Conservation (phyloP, 2,113 vertebrate species). For the Paradoxurus hermaphroditus region DNA sequence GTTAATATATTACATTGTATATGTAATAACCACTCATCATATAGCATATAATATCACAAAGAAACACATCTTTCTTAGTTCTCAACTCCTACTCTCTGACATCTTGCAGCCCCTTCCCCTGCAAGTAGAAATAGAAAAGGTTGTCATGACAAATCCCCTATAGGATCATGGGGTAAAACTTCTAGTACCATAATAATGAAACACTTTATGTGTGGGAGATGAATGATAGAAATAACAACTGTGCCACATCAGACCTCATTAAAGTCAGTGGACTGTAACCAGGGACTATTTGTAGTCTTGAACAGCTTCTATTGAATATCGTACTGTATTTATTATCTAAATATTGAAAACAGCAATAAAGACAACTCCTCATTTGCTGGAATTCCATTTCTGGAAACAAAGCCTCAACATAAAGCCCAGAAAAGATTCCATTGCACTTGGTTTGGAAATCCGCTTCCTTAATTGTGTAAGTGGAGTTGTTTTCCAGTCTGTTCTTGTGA, state of each 20-base stretch:
- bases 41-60: background rate
- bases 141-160: conserved; percentile 68
- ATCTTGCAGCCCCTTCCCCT: background rate
- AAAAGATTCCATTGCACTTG: background rate
- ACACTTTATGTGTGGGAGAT: conserved; percentile 64
- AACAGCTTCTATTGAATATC: conserved; percentile 33
- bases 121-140: conserved; percentile 30
- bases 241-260: conserved; percentile 51
- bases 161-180: conserved; percentile 44
- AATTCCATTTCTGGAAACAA: conserved; percentile 21
- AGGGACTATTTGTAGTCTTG: background rate
- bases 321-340: conserved; percentile 45
- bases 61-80: background rate
- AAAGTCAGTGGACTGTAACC: background rate
- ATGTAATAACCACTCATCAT: background rate
- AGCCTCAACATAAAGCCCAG: conserved; percentile 4
- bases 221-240: conserved; percentile 72
- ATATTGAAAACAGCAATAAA: conserved; percentile 38
- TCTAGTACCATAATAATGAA: conserved; percentile 71
- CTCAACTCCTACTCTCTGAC: background rate
- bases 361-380: background rate
- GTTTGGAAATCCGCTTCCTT: conserved; percentile 31
- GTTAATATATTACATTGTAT: background rate
- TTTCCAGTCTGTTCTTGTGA: background rate
- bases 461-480: background rate